A percentile compares a stretch with the other conserved stretches of the same genome.
Conservation (phyloP, 2,113 vertebrate species). For the Entomyzon cyanotis region DNA sequence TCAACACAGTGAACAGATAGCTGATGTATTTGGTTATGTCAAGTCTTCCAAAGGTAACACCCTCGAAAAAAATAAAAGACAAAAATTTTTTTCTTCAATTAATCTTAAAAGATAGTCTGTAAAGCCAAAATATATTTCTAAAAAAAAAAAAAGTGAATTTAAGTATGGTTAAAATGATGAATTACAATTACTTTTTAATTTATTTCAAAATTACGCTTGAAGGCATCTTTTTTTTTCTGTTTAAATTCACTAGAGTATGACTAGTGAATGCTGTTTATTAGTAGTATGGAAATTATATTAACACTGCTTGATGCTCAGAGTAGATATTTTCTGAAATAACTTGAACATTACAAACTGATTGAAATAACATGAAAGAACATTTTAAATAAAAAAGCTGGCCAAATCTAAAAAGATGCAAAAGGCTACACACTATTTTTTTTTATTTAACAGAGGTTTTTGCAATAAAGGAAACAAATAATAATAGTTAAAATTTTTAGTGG, state of each 20-base stretch:
- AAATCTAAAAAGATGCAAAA: background rate
- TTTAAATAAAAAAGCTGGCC: background rate
- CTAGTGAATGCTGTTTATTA: background rate
- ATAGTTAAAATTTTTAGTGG: background rate
- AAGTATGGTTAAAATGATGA: background rate
- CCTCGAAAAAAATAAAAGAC: background rate
- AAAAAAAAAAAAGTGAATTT: background rate
- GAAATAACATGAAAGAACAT: background rate
- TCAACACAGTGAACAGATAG: background rate
- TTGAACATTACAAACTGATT: background rate
- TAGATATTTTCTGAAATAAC: background rate
- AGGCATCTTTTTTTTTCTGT: background rate
- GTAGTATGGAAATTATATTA: background rate
- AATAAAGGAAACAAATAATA: background rate
- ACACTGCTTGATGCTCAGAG: background rate
- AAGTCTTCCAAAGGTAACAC: background rate
- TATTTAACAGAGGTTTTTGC: background rate
- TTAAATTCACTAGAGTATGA: background rate
- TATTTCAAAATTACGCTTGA: background rate
- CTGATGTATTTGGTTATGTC: rapidly evolving
- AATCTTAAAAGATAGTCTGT: background rate
- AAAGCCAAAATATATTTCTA: background rate
- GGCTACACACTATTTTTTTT: background rate
- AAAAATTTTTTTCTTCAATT: background rate
- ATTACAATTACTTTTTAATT: background rate